phyloP scores from a whole-genome alignment of 2,888 invertebrate genomes.

The Meliscaeva auricollis region DNA sequence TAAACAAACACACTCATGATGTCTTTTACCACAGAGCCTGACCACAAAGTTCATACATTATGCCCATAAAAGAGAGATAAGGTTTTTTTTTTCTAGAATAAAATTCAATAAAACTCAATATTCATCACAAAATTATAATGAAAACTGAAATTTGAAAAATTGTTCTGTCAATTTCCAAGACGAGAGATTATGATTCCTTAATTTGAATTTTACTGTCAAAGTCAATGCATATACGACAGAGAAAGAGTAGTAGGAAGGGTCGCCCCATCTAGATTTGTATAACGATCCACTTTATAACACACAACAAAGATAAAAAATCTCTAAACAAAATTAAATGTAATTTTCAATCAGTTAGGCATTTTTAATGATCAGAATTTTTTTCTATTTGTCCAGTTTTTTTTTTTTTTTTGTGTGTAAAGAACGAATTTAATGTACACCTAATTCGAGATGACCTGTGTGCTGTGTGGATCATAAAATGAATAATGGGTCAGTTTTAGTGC shows the following conservation, averaged over 20 bases:
- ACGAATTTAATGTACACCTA: conserved; percentile 24
- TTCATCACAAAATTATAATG: conserved; percentile 44
- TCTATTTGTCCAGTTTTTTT: conserved; percentile 37
- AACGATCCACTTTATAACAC: conserved; percentile 27
- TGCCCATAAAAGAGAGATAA: conserved; percentile 34
- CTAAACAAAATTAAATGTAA: conserved; percentile 16
- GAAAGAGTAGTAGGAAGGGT: too few species aligned
- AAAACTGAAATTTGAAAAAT: conserved; percentile 51
- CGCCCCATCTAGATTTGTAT: neutral
- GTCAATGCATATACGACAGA: neutral
- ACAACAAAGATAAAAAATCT: conserved; percentile 30
- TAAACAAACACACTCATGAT: neutral
- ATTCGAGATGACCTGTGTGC: conserved; percentile 53
- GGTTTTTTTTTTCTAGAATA: conserved; percentile 36
- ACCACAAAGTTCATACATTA: conserved; percentile 8
- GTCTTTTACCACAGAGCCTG: neutral
- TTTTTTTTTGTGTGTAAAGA: conserved; percentile 42
- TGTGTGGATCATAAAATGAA: conserved; percentile 64
- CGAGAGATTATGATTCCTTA: conserved; percentile 34
- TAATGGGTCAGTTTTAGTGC: conserved; percentile 63
- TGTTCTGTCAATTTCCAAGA: conserved; percentile 60
- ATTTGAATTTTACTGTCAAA: conserved; percentile 32
- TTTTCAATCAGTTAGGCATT: conserved; percentile 63
- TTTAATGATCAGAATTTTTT: conserved; percentile 49
- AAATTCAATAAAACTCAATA: conserved; percentile 52